Conservation (phyloP, 2,888 invertebrate species). For the Eutolmus rufibarbis region DNA sequence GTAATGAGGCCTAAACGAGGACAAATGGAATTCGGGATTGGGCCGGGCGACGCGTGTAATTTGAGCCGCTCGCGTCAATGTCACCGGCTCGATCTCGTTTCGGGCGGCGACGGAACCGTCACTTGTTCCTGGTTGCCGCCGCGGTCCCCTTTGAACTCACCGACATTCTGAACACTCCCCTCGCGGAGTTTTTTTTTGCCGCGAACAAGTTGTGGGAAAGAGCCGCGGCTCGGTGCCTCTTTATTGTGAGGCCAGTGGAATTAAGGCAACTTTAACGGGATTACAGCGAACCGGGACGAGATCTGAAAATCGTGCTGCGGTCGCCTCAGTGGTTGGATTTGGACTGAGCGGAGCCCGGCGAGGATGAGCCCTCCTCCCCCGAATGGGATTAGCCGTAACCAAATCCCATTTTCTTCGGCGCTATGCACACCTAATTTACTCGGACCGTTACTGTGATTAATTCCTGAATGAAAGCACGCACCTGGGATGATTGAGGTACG, state of each 20-base stretch:
- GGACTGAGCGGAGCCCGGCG: not conserved
- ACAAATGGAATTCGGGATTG: conserved; percentile 25
- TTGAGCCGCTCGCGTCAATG: conserved; percentile 27
- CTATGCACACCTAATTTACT: not conserved
- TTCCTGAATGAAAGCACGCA: not conserved
- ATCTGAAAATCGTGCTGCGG: conserved; percentile 19
- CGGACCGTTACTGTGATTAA: not conserved
- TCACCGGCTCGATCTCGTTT: conserved; percentile 15
- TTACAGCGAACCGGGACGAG: not conserved
- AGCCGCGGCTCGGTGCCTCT: not conserved
- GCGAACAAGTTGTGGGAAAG: not conserved
- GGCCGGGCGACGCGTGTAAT: not conserved
- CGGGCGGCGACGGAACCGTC: not conserved
- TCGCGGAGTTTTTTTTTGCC: not conserved
- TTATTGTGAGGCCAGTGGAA: not conserved
- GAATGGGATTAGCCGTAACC: not conserved
- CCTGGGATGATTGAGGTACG: not conserved
- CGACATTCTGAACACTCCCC: conserved; percentile 9
- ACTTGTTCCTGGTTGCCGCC: conserved; percentile 4
- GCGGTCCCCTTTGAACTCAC: conserved; percentile 11
- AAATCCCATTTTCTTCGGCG: not conserved
- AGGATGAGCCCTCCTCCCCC: not conserved
- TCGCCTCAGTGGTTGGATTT: not conserved
- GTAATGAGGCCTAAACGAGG: conserved; percentile 35
- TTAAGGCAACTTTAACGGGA: conserved; percentile 28